phyloP scores from a whole-genome alignment of 2,888 invertebrate species.

The Oxytorus armatus region DNA sequence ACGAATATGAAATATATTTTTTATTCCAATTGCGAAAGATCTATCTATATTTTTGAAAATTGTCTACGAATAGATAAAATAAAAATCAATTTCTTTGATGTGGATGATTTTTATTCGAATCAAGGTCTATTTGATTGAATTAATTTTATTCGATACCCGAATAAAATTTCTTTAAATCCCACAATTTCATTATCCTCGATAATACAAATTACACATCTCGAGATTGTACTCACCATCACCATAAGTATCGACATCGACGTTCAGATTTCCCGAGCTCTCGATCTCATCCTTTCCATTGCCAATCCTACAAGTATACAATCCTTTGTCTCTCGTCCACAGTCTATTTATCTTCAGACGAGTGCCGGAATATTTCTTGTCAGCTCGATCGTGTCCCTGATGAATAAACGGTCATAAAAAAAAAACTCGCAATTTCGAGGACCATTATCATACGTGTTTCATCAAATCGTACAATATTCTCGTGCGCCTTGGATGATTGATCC shows the following conservation, averaged over 20 bases:
- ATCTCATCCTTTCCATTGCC: conserved; percentile 78
- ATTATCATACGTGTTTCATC: not conserved
- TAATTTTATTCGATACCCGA: too few relatives aligned
- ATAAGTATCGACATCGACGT: conserved; percentile 68
- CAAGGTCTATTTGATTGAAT: too few relatives aligned
- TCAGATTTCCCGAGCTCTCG: conserved; percentile 78
- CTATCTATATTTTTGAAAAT: too few relatives aligned
- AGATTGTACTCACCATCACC: conserved; percentile 48
- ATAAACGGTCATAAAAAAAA: not conserved
- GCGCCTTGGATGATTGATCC: conserved; percentile 38
- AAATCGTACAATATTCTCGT: not conserved
- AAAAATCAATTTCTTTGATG: too few relatives aligned
- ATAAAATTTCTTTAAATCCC: too few relatives aligned
- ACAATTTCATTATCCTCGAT: too few relatives aligned
- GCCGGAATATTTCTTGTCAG: conserved; percentile 77
- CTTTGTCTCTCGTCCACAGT: conserved; percentile 76
- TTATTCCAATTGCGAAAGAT: too few relatives aligned
- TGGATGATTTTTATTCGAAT: not conserved
- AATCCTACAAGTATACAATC: conserved; percentile 79
- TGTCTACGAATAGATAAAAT: too few relatives aligned
- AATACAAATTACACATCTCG: not conserved
- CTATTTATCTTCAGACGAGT: conserved; percentile 79
- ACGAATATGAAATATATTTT: too few relatives aligned
- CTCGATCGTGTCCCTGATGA: conserved; percentile 76
- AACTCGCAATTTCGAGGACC: not conserved